A percentile compares a stretch with the other conserved stretches of the same genome.
Conservation (phyloP, 2,797 vertebrate species). For the Hippoglossus hippoglossus region DNA sequence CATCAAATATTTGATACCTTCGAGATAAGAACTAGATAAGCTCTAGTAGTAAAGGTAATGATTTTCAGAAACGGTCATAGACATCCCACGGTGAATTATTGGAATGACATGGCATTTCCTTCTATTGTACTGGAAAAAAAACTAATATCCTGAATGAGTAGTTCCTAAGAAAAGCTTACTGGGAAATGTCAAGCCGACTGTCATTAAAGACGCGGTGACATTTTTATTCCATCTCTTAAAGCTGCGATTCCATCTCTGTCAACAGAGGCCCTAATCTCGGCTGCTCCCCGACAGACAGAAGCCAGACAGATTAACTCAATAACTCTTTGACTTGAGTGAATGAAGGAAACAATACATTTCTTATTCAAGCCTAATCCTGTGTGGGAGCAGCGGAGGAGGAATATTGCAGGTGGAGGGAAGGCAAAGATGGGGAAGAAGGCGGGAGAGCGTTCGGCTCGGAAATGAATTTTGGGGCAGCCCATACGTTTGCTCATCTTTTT, state of each 20-base stretch:
- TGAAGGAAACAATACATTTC: conserved; percentile 79
- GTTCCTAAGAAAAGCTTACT: conserved; percentile 59
- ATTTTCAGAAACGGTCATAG: conserved; percentile 45
- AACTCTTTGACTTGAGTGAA: conserved; percentile 79
- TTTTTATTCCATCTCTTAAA: conserved; percentile 77
- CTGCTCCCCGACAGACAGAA: conserved; percentile 62
- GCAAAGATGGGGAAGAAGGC: conserved; percentile 29
- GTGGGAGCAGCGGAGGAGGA: conserved; percentile 61
- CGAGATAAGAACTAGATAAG: neutral
- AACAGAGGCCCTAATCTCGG: conserved; percentile 69
- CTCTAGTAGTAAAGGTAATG: conserved; percentile 10
- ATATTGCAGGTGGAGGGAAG: conserved; percentile 64
- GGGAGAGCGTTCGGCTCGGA: conserved; percentile 40
- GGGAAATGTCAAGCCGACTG: conserved; percentile 77
- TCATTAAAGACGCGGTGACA: conserved; percentile 78
- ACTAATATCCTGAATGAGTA: conserved; percentile 30
- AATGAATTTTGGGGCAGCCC: conserved; percentile 65
- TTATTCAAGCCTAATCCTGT: conserved; percentile 73
- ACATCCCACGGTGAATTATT: conserved; percentile 30
- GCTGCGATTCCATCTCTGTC: conserved; percentile 73
- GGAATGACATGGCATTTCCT: conserved; percentile 59
- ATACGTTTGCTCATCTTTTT: conserved; percentile 73
- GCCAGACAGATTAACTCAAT: conserved; percentile 81
- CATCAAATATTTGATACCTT: neutral
- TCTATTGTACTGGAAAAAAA: conserved; percentile 26